Percentiles rank a stretch among this genome's conserved stretches.
These are phyloP conservation scores for Drosophila engyochracea DNA, from an alignment of 2,888 invertebrate genomes.

Conservation along the genomic window DNA sequence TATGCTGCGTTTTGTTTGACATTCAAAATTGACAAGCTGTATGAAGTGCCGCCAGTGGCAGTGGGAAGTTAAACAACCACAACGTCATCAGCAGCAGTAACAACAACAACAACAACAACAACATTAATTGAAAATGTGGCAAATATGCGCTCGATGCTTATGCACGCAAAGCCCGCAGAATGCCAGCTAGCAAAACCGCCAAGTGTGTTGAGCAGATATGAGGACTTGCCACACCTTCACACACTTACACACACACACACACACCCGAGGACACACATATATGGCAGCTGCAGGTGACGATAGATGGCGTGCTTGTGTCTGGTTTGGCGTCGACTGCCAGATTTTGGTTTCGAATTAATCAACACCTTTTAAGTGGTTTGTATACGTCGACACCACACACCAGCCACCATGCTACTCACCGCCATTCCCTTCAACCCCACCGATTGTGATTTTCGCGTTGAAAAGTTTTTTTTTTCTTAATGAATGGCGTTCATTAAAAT, in stretches of 20 bases:
- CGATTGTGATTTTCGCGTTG: constrained; percentile 59
- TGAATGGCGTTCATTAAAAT: constrained; percentile 80
- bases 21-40: constrained; percentile 37
- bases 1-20: constrained; percentile 30
- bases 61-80: constrained; percentile 11
- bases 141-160: constrained; percentile 53
- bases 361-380: constrained; percentile 74
- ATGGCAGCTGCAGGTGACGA: constrained; percentile 52
- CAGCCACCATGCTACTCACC: neutral
- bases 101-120: constrained; percentile 34
- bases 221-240: constrained; percentile 50
- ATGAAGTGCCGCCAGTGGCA: constrained; percentile 10
- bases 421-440: neutral
- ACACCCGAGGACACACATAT: constrained; percentile 2
- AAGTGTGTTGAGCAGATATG: constrained; percentile 55
- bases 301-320: constrained; percentile 51
- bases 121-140: constrained; percentile 68
- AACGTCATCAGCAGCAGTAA: constrained; percentile 7
- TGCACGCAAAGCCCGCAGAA: constrained; percentile 39
- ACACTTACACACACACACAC: neutral
- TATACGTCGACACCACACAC: constrained; percentile 48
- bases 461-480: constrained; percentile 66
- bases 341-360: constrained; percentile 80
- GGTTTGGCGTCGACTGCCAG: constrained; percentile 71
- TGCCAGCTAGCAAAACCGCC: constrained; percentile 51